Conservation (phyloP, 2,113 vertebrate species). For the Mixornis gularis region DNA sequence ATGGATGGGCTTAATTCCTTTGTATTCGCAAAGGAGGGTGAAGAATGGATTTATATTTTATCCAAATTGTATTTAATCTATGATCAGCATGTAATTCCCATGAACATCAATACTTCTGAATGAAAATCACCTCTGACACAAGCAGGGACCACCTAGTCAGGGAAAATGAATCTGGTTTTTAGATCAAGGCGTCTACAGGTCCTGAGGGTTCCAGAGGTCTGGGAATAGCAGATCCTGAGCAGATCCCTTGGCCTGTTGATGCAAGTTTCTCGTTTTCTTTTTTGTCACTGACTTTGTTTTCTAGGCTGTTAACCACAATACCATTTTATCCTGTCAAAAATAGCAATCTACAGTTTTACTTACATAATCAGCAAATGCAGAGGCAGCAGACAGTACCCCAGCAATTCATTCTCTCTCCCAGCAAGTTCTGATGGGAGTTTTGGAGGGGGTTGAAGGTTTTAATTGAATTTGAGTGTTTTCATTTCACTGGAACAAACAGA, state of each 20-base stretch:
- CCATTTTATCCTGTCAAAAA: slow-evolving; percentile 45
- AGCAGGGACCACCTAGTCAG: not conserved
- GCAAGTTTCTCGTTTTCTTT: not conserved
- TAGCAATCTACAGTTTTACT: slow-evolving; percentile 47
- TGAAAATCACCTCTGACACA: not conserved
- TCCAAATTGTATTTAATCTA: not conserved
- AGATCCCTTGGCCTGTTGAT: not conserved
- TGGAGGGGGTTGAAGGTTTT: not conserved
- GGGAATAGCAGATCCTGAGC: not conserved
- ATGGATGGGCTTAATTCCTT: not conserved
- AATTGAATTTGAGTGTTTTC: slow-evolving; percentile 13
- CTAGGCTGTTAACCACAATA: slow-evolving; percentile 46
- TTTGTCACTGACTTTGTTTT: slow-evolving; percentile 42
- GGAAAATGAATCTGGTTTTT: not conserved
- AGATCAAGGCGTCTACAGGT: not conserved
- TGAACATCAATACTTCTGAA: not conserved
- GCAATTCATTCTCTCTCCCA: not conserved
- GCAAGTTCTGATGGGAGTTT: not conserved
- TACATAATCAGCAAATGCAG: slow-evolving; percentile 48
- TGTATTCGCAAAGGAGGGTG: not conserved
- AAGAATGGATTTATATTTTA: not conserved
- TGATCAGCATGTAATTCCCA: not conserved
- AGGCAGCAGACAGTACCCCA: slow-evolving; percentile 34
- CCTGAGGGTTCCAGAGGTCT: not conserved
- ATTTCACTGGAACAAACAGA: slow-evolving; percentile 1